Base-by-base conservation (phyloP, 2,888 invertebrate species). In the Orthosia cruda region DNA sequence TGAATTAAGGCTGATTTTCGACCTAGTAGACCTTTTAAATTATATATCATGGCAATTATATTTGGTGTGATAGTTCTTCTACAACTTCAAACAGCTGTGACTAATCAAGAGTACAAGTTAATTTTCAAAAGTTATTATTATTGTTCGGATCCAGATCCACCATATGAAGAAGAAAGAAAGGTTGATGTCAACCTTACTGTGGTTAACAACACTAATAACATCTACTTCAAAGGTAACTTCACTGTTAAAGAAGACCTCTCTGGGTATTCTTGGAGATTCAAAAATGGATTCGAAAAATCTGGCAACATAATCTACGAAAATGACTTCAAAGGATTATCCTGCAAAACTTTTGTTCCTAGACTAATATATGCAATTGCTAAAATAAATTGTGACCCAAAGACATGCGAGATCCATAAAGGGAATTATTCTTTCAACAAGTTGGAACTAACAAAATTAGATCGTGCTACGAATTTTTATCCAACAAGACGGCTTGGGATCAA, bases 391-490 rank as follows among this genome's bases (percentile, higher is more conserved):
- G 50, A 81, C 55, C 49, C 69, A 11, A 66, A 74, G 23, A 80
- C 81, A n/a, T 79, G 78, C 13, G 58, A 79, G 2, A 20, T 80
- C 16, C 32, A 5, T 26, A 80, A 66, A 62, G 75, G 65, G 0
- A 65, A 45, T 69, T 80, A 81, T 69, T 40, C 32, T 58, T 18
- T 81, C 7, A 73, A 74, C 2, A 81, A 74, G 66, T 66, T 80
- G n/a, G 64, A 80, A 26, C 12, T 80, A 16, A 26, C 2, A 32
- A 55, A 70, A 45, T 18, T 74, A 26, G 74, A 70, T 66, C 81
- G 75, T 45, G 69, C 64, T 4, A 20, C 62, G 49, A 61, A 16
- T 63, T 68, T 65, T n/a, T 20, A 59, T 23, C 69, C 57, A 16
- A 55, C 40, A 1, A 65, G 58, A 49, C 47, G 61, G 5, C 47